These are phyloP conservation scores for Rhaphigaster nebulosa DNA, from an alignment of 2,888 invertebrate genomes.

Conservation along the genomic window DNA sequence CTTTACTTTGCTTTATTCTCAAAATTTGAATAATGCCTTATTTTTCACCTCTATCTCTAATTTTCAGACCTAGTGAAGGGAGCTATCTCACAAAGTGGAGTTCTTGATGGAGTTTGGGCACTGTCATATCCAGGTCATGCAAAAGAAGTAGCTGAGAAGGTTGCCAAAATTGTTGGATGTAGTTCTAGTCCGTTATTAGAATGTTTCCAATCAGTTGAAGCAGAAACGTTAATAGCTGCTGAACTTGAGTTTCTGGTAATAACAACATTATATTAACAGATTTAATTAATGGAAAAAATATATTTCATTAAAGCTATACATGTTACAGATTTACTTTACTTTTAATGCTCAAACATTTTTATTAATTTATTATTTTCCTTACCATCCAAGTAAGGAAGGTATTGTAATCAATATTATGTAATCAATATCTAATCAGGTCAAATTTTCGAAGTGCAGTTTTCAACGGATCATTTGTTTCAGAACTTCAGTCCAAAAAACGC, in stretches of 20 bases:
- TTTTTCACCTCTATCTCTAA: not conserved
- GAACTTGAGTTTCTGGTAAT: conserved; percentile 58
- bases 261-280: not conserved
- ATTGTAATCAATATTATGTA: no score
- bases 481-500: no score
- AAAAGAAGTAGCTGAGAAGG: conserved; percentile 10
- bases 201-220: conserved; percentile 55
- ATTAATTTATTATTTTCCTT: not conserved
- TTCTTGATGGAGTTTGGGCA: conserved; percentile 53
- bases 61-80: conserved; percentile 52
- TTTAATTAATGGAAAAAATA: not conserved
- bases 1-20: not conserved
- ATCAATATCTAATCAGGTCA: no score
- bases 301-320: not conserved
- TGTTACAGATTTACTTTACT: not conserved
- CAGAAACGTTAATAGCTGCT: conserved; percentile 42
- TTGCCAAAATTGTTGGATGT: conserved; percentile 57
- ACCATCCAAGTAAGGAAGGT: no score
- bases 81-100: conserved; percentile 60
- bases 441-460: no score
- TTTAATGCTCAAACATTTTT: not conserved
- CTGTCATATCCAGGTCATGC: conserved; percentile 8
- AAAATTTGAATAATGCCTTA: not conserved
- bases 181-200: conserved; percentile 23
- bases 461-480: no score